Conservation (phyloP, 2,113 vertebrate species). For the Todiramphus saurophagus region DNA sequence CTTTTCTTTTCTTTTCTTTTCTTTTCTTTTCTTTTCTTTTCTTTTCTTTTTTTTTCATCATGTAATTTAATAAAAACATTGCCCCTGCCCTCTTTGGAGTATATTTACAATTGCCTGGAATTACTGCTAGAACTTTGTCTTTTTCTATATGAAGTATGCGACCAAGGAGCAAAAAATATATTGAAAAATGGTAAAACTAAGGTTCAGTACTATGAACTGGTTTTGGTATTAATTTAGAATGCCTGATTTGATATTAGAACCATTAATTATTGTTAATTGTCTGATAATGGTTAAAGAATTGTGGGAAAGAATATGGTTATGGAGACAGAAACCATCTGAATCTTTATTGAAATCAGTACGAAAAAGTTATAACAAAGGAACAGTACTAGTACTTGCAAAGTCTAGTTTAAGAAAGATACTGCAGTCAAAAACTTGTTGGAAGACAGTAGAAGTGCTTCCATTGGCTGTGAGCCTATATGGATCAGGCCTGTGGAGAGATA, state of each 20-base stretch:
- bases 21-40: too few species aligned
- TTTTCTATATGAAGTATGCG: neutral
- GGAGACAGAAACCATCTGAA: neutral
- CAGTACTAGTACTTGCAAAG: neutral
- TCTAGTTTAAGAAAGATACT: neutral
- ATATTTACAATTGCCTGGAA: neutral
- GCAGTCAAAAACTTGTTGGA: neutral
- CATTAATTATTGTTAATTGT: neutral
- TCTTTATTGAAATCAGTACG: neutral
- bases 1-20: too few species aligned
- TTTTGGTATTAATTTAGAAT: neutral
- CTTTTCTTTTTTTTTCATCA: neutral
- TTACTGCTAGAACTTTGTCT: neutral
- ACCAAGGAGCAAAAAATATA: neutral
- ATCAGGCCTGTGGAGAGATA: neutral
- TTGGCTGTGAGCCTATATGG: neutral
- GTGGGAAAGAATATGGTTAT: neutral
- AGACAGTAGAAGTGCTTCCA: neutral
- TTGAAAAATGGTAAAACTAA: neutral
- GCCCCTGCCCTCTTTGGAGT: accelerated
- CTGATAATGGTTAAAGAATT: neutral
- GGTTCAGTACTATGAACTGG: neutral
- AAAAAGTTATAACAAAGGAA: neutral
- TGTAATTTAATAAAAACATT: neutral
- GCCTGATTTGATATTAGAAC: neutral